These are phyloP conservation scores for Boloria selene DNA, from an alignment of 2,888 invertebrate genomes.

Conservation along the genomic window DNA sequence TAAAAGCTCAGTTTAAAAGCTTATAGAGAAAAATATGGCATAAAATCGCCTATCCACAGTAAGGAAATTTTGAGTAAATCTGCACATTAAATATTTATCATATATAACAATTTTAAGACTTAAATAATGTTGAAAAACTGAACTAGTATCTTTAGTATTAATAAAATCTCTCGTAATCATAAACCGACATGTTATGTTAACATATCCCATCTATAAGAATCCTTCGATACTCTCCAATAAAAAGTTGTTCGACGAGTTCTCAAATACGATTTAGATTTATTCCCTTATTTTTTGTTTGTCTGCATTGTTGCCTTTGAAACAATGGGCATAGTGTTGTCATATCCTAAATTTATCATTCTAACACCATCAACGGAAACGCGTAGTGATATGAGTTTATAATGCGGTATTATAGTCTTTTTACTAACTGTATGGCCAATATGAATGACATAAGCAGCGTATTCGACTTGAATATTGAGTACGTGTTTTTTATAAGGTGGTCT, in stretches of 20 bases:
- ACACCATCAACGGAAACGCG: conserved; percentile 78
- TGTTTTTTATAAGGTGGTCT: conserved; percentile 43
- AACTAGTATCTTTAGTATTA: no score
- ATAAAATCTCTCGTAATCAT: background rate
- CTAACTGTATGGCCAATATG: conserved; percentile 60
- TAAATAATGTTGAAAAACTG: no score
- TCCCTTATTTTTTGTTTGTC: conserved; percentile 71
- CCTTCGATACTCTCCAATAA: conserved; percentile 33
- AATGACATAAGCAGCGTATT: conserved; percentile 63
- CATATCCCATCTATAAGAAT: conserved; percentile 17
- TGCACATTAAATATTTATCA: no score
- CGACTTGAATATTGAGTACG: conserved; percentile 49
- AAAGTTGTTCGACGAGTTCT: conserved; percentile 59
- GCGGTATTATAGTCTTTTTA: conserved; percentile 73
- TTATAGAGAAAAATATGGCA: no score
- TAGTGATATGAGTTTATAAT: conserved; percentile 78
- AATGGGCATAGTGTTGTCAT: conserved; percentile 72
- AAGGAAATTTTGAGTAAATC: no score
- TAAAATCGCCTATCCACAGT: no score
- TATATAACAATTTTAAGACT: no score
- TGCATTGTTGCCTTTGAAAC: conserved; percentile 76
- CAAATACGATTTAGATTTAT: conserved; percentile 74
- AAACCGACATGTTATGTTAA: conserved; percentile 10
- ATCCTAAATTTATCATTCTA: conserved; percentile 80
- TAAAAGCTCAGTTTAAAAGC: no score